Evolutionary conservation across 53 echinoderm and acorn worm species (phyloP), one percentile per base, ranked within the genome.

Genomic region (Paracentrotus lividus): DNA sequence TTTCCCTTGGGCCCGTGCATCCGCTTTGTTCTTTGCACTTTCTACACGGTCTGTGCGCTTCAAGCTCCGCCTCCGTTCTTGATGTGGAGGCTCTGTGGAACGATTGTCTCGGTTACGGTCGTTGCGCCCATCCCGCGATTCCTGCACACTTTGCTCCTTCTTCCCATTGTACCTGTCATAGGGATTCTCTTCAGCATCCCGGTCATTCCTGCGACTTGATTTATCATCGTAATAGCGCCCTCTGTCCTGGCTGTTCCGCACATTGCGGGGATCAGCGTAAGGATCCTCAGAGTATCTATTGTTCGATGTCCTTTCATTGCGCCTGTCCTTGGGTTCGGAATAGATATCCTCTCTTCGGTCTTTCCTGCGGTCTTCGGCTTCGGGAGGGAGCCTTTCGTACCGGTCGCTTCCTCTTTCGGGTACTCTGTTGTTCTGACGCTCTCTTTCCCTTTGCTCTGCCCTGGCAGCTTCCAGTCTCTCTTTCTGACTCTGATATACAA

Each of bases 371-470:
- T 64, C 94, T 61, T 95, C 95, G 24, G 93, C 94, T n/a, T 95
- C 93, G 1, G 90, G 95, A 33, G 90, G 93, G 31, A 87, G 27
- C 33, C 92, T 51, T 42, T 94, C 88, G 13, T 86, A 94, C 77
- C 76, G 32, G 32, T 94, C 95, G 6, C 95, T 75, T 47, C 94
- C 97, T 15, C 95, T 85, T 49, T 95, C 97, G 7, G 93, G 91
- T 58, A 93, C 89, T 7, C 93, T 92, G 45, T 59, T 43, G 8
- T 57, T 87, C 81, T 88, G 93, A 0, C 91, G 72, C 9, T 94
- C 94, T 42, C 92, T 93, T 27, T 95, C 89, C 4, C 88, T 72
- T 56, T 97, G 94, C 69, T 96, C 96, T 21, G 96, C 93, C 29
- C 93, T 59, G 23, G 94, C 81, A 42, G 92, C 92, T 42, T 92